Percentiles rank a stretch among this genome's conserved stretches.
These are phyloP conservation scores for Aselliscus stoliczkanus DNA, from an alignment of 2,797 vertebrate species.

Conservation along the genomic window DNA sequence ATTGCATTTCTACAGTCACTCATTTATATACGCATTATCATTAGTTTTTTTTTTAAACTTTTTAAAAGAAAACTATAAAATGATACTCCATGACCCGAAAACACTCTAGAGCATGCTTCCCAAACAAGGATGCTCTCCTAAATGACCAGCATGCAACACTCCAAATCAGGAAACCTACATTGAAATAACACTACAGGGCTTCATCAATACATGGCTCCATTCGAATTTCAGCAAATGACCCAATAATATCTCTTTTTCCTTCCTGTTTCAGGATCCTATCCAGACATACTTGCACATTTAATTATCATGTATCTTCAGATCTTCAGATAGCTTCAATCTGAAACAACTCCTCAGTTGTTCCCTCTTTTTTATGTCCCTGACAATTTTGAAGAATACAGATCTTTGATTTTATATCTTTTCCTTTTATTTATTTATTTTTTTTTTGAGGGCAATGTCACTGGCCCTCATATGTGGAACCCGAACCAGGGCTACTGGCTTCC, in stretches of 20 bases:
- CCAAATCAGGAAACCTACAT: neutral
- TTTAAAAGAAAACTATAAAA: neutral
- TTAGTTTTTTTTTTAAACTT: neutral
- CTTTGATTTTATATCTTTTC: neutral
- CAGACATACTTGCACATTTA: neutral
- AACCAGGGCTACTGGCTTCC: too few relatives aligned
- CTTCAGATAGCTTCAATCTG: neutral
- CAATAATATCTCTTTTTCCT: neutral
- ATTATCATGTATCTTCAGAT: neutral
- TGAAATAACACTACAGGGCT: neutral
- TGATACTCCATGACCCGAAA: neutral
- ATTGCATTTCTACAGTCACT: neutral
- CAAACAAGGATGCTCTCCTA: neutral
- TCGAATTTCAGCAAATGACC: neutral
- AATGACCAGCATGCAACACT: neutral
- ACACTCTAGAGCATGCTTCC: neutral
- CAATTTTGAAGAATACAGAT: neutral
- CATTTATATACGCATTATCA: neutral
- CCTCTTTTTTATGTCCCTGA: neutral
- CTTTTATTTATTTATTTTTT: too few relatives aligned
- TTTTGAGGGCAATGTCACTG: too few relatives aligned
- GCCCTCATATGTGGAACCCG: too few relatives aligned
- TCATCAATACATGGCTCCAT: neutral
- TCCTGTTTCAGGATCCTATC: neutral
- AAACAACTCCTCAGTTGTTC: neutral